These are phyloP conservation scores for Drosophila pruinosa DNA, from an alignment of 1,140 invertebrate species.

Conservation along the genomic window DNA sequence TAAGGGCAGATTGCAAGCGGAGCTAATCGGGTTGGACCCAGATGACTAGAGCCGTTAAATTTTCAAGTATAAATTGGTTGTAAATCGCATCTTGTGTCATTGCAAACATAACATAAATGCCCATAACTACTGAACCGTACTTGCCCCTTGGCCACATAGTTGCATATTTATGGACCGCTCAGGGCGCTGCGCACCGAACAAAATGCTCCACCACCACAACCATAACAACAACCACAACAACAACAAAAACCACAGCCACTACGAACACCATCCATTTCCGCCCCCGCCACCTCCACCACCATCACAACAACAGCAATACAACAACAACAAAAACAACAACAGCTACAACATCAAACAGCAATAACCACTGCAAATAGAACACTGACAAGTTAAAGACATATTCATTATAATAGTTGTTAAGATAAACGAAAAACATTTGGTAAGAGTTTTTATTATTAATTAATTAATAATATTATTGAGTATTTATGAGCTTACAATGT, in stretches of 20 bases:
- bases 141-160: conserved; percentile 38
- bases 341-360: background rate
- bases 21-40: conserved; percentile 91
- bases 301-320: conserved; percentile 10
- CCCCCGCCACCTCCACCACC: conserved; percentile 2
- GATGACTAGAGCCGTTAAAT: conserved; percentile 87
- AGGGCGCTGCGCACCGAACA: conserved; percentile 48
- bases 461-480: conserved; percentile 59
- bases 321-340: conserved; percentile 15
- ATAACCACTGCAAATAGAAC: too few species aligned
- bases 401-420: conserved; percentile 66
- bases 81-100: conserved; percentile 35
- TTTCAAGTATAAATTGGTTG: conserved; percentile 65
- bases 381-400: conserved; percentile 68
- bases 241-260: background rate
- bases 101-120: conserved; percentile 4
- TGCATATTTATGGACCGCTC: conserved; percentile 46
- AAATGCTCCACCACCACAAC: conserved; percentile 7
- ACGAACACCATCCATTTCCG: background rate
- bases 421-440: conserved; percentile 26
- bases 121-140: conserved; percentile 36
- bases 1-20: conserved; percentile 90
- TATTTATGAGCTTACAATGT: conserved; percentile 72
- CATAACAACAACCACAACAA: background rate
- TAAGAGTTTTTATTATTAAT: conserved; percentile 71